phyloP scores from a whole-genome alignment of 1,140 invertebrate genomes.

The Temnothorax longispinosus region DNA sequence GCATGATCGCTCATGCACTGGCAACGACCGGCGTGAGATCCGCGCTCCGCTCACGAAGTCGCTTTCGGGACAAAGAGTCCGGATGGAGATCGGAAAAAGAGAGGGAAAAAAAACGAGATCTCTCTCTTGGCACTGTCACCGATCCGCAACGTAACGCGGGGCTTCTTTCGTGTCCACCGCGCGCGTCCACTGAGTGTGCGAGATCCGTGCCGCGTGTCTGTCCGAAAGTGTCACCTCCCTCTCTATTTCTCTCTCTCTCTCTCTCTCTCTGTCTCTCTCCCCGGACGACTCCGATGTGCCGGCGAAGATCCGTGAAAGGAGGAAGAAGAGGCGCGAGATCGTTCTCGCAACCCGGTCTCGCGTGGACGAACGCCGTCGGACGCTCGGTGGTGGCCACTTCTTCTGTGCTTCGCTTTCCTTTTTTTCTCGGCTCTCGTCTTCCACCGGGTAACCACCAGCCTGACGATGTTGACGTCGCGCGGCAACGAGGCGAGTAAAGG shows the following conservation, averaged over 20 bases:
- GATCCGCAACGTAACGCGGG: slow-evolving; percentile 64
- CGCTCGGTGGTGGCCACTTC: slow-evolving; percentile 58
- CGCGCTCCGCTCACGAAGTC: slow-evolving; percentile 7
- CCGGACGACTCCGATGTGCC: slow-evolving; percentile 60
- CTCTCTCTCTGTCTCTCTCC: slow-evolving; percentile 55
- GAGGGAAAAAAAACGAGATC: slow-evolving; percentile 8
- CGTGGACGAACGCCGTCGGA: slow-evolving; percentile 65
- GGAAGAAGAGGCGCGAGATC: slow-evolving; percentile 74
- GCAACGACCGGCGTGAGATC: not conserved
- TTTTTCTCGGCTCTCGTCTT: slow-evolving; percentile 45
- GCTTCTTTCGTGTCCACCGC: slow-evolving; percentile 61
- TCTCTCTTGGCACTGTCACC: slow-evolving; percentile 63
- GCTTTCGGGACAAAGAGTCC: slow-evolving; percentile 50
- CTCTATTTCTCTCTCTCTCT: slow-evolving; percentile 10
- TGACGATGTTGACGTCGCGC: slow-evolving; percentile 65
- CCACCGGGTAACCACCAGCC: slow-evolving; percentile 63
- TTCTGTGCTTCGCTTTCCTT: slow-evolving; percentile 57
- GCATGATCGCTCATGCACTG: slow-evolving; percentile 23
- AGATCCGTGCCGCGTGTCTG: slow-evolving; percentile 74
- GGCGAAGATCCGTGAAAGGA: slow-evolving; percentile 75
- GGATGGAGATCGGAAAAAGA: slow-evolving; percentile 15
- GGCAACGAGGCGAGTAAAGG: slow-evolving; percentile 72
- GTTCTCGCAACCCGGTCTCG: slow-evolving; percentile 63
- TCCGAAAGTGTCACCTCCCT: slow-evolving; percentile 74
- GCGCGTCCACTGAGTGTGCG: slow-evolving; percentile 61